Base-by-base conservation (phyloP, 1,140 invertebrate species). In the Ostrea edulis region DNA sequence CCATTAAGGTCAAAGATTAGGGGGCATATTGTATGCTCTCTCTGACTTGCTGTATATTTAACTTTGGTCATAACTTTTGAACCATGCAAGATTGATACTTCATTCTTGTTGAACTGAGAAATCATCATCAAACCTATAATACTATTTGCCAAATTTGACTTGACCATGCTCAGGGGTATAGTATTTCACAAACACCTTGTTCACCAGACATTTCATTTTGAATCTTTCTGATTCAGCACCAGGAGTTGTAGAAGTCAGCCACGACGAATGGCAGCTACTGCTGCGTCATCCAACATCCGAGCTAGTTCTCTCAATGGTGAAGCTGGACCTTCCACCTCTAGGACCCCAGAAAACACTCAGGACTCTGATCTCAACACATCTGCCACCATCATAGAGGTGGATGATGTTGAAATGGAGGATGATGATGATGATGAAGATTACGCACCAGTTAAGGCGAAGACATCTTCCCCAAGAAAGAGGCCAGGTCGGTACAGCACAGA, bases 371-470 rank as follows among this genome's bases (percentile, higher is more conserved):
- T 71, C 68, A 71, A 62, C 53, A 86, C 52, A 14, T 25, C 52
- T 52, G 35, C 29, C 65, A n/a, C 68, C 35, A 68, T 20, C 52
- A 22, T 71, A n/a, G 58, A 52, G 54, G 81, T 44, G 52, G 89
- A 84, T 68, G 51, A n/a, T 54, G 9, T 82, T 20, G 53, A 53
- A 44, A 44, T 44, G 35, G 35, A 44, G 35, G 35, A 44, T 62
- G 71, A 71, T 71, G 25, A 87, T 35, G 68, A 71, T 35, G 68
- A 71, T 14, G 68, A 71, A 29, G 68, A 71, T 35, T 83, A 83
- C 22, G 22, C 51, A 54, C 82, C 82, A 3, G 51, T 54, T 14
- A 54, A 52, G 25, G 9, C 44, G 3, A 53, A 20, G 51, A 54
- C 53, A 17, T 83, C 82, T 20, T 53, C 82, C 5, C 82, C 44